Evolutionary conservation across 2,888 invertebrate species (phyloP), one percentile per base, ranked within the genome.

Genomic region (Balanococcus diminutus): DNA sequence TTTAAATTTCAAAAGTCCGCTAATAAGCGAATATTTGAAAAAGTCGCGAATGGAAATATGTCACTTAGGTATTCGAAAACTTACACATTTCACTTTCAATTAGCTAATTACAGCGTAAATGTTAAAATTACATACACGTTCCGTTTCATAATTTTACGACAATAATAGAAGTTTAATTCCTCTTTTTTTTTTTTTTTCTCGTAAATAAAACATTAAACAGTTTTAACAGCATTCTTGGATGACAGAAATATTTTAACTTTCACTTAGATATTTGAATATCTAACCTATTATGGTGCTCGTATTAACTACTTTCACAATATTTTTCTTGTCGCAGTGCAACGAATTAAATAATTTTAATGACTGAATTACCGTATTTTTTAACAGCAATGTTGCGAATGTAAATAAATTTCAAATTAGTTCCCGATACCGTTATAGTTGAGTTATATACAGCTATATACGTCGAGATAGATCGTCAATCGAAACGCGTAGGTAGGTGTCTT

Each of bases 191-290:
- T 36, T 36, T 81, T 56, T 82, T 82, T 82, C 82, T 56, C 9
- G 82, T 81, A 46, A 46, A 81, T 42, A 81, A 81, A 51, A 31
- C 51, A 32, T 82, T 32, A 28, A 82, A 46, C 51, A 42, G 46
- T 82, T 82, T 82, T 51, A 51, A 56, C 51, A 56, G 31, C 82
- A 56, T 82, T 51, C 51, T 82, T 56, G 82, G 56, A 82, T 82
- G 51, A 82, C 82, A 82, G 82, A 82, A 82, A 56, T 82, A 82
- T 51, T 82, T 82, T 51, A 82, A 82, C 82, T 82, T 82, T 82
- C 82, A 82, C 82, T 82, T 46, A 56, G 51, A 56, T 82, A 56
- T 32, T 46, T 82, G 31, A 82, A 56, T 51, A 51, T 51, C 31
- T 46, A 32, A 82, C 82, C 82, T 82, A 82, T 82, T 82, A 82